Percentiles rank a stretch among this genome's conserved stretches.
Evolutionary conservation across 1,140 invertebrate genomes (phyloP).

Genomic region (Parapsyche elsis): DNA sequence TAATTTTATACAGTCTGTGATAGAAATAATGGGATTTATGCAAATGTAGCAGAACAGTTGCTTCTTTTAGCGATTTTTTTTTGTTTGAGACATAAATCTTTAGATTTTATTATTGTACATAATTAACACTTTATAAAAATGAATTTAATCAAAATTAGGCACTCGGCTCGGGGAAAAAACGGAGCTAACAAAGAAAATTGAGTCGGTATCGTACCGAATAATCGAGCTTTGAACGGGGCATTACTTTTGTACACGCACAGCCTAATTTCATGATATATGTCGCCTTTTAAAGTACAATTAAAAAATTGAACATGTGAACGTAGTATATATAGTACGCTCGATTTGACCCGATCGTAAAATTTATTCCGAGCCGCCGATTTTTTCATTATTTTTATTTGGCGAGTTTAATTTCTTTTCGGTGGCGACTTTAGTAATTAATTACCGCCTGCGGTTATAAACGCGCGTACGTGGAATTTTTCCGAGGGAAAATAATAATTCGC

Average conservation of each 20-base stretch:
- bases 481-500: not conserved
- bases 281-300: conserved; percentile 4
- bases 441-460: not conserved
- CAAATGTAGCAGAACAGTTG: too few species aligned
- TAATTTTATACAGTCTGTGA: not conserved
- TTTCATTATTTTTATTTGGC: not conserved
- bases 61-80: too few species aligned
- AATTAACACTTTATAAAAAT: conserved; percentile 24
- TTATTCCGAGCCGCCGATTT: not conserved
- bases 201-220: not conserved
- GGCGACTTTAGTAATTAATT: conserved; percentile 3
- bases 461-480: too few species aligned
- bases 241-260: not conserved
- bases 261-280: conserved; percentile 15
- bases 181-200: conserved; percentile 10
- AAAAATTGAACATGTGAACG: not conserved
- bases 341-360: conserved; percentile 15
- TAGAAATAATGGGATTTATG: too few species aligned
- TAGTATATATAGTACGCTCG: not conserved
- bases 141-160: not conserved
- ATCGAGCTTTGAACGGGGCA: conserved; percentile 3
- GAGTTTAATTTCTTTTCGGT: not conserved
- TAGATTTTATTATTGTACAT: not conserved
- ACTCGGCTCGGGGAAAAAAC: not conserved
- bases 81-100: too few species aligned